Evolutionary conservation across 2,797 vertebrate species (phyloP).

Genomic region (Micrastur ruficollis): DNA sequence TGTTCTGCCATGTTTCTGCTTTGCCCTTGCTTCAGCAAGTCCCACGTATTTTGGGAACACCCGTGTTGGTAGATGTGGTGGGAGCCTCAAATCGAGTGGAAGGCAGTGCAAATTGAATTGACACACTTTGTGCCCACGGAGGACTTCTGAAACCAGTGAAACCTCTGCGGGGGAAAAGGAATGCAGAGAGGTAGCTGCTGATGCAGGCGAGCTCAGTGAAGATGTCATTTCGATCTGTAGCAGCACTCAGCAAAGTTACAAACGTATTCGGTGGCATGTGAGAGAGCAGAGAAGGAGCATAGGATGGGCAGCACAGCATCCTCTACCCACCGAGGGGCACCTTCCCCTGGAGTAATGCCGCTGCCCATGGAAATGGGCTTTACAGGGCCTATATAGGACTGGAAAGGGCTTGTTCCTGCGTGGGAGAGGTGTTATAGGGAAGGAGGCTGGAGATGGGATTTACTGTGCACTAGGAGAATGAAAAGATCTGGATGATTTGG

Average conservation of each 20-base stretch:
- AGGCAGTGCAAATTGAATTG: neutral
- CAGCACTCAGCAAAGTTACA: neutral
- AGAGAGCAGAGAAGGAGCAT: neutral
- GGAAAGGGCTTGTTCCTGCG: neutral
- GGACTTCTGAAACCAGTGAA: neutral
- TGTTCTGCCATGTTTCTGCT: neutral
- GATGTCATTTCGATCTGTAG: neutral
- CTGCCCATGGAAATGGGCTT: neutral
- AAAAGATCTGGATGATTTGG: neutral
- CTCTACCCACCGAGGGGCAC: rapidly evolving
- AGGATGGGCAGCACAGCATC: neutral
- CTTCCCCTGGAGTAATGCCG: neutral
- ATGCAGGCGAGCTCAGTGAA: neutral
- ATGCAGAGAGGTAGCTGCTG: neutral
- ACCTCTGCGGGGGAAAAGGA: neutral
- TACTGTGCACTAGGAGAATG: neutral
- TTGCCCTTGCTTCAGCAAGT: neutral
- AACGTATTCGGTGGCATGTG: rapidly evolving
- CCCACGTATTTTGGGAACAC: neutral
- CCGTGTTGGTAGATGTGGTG: neutral
- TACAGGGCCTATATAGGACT: neutral
- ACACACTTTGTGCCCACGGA: neutral
- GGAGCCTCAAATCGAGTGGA: neutral
- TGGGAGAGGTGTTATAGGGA: neutral
- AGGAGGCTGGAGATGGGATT: neutral